A percentile compares a stretch with the other conserved stretches of the same genome.
Evolutionary conservation across 2,888 invertebrate genomes (phyloP).

Genomic region (Clistopyga incitator): DNA sequence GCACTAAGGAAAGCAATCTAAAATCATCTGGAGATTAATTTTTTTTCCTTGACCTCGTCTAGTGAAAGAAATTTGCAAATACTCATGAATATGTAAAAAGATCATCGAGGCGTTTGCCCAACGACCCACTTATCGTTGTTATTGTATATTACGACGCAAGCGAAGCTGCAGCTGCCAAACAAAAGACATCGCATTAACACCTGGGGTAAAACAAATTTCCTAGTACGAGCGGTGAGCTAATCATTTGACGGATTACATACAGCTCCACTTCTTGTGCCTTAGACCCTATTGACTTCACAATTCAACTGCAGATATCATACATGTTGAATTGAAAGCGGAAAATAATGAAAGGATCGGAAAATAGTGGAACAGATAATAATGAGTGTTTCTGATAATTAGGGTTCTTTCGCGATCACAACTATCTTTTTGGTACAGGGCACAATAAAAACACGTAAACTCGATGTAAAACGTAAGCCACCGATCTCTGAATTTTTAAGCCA

Average conservation of each 20-base stretch:
- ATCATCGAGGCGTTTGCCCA: slow-evolving; percentile 64
- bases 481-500: too few species aligned
- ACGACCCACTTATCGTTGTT: slow-evolving; percentile 65
- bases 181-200: neutral
- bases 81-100: slow-evolving; percentile 69
- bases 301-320: too few species aligned
- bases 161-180: slow-evolving; percentile 4
- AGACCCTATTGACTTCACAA: too few species aligned
- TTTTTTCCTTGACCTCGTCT: slow-evolving; percentile 3
- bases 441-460: too few species aligned
- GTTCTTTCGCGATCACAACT: too few species aligned
- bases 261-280: too few species aligned
- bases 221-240: neutral
- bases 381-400: too few species aligned
- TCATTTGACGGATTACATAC: neutral
- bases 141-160: slow-evolving; percentile 6
- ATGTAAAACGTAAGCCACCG: too few species aligned
- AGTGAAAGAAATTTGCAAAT: slow-evolving; percentile 3
- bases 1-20: neutral
- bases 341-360: too few species aligned
- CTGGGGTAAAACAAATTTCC: slow-evolving; percentile 3
- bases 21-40: neutral
- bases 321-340: too few species aligned
- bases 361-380: too few species aligned
- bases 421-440: too few species aligned